Base-by-base conservation (phyloP, 2,888 invertebrate genomes). In the Timema cristinae region DNA sequence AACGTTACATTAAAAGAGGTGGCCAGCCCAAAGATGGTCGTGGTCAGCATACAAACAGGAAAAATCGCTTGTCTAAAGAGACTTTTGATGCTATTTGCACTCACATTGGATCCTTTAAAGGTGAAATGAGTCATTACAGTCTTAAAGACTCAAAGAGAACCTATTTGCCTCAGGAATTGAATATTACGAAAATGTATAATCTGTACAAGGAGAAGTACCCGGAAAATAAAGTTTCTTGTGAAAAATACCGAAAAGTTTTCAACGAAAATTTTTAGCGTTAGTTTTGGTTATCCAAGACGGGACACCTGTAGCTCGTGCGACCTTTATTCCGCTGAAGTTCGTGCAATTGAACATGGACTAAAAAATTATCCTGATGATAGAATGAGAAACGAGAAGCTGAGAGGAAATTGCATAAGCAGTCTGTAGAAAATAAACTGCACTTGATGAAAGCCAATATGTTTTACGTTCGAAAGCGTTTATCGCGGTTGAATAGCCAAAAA, bases 381-480 rank as follows among this genome's bases (percentile, higher is more conserved):
- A 32, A 32, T 32, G 32, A 32, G 32, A 32, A 32, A 32, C 32
- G 32, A 32, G 32, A 32, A 32, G 32, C 32, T 32, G 32, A 32
- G 32, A 32, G 32, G 32, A 32, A 32, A 63, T 10, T 48, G 63
- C 32, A 63, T 32, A 47, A 63, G 48, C 8, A 48, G 63, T 48
- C 9, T 9, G 47, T 63, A 63, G 47, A 63, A 63, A 63, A 63
- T 63, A 48, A 32, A 11, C 10, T 63, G 32, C 63, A 63, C 13
- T 13, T 48, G 63, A 48, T 48, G 32, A 63, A 63, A 63, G 63
- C 63, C 32, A n/a, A 63, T 48, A 63, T 13, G 48, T 63, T 63
- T 48, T 63, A 32, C 47, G 48, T 48, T 15, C 32, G 63, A 63
- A 63, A 63, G 47, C 32, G 47, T 11, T 9, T 2, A 48, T 32